These are phyloP conservation scores for Sceloporus undulatus DNA, from an alignment of 2,113 vertebrate genomes.

Conservation along the genomic window DNA sequence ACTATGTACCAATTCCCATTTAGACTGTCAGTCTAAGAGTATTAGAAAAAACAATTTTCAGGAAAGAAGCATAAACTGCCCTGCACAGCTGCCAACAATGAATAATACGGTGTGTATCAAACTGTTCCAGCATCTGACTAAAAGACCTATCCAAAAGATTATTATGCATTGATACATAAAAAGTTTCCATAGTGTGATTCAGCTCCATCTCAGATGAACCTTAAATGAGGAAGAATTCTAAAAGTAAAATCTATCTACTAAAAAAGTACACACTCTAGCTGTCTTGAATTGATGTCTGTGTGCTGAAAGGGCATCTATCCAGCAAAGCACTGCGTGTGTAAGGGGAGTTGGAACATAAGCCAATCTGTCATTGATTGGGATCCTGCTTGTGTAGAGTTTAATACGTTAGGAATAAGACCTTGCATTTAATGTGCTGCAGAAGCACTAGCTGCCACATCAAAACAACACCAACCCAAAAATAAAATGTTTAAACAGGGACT, in stretches of 20 bases:
- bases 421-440: slow-evolving; percentile 9
- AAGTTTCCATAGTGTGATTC: neutral
- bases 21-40: slow-evolving; percentile 10
- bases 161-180: slow-evolving; percentile 16
- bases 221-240: slow-evolving; percentile 17
- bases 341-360: slow-evolving; percentile 21
- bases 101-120: slow-evolving; percentile 4
- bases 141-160: neutral
- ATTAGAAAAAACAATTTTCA: slow-evolving; percentile 10
- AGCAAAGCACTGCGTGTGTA: slow-evolving; percentile 11
- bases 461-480: neutral
- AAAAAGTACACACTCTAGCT: neutral
- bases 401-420: slow-evolving; percentile 11
- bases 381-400: slow-evolving; percentile 2
- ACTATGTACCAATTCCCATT: neutral
- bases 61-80: neutral
- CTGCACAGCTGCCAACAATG: neutral
- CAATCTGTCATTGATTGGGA: slow-evolving; percentile 14
- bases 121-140: slow-evolving; percentile 11
- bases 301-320: slow-evolving; percentile 21
- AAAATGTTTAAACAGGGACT: neutral
- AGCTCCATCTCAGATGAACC: slow-evolving; percentile 16
- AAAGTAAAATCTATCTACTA: neutral
- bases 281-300: slow-evolving; percentile 9
- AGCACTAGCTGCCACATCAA: slow-evolving; percentile 8